phyloP scores from a whole-genome alignment of 2,113 vertebrate genomes.

The Gnathonemus longibarbis region DNA sequence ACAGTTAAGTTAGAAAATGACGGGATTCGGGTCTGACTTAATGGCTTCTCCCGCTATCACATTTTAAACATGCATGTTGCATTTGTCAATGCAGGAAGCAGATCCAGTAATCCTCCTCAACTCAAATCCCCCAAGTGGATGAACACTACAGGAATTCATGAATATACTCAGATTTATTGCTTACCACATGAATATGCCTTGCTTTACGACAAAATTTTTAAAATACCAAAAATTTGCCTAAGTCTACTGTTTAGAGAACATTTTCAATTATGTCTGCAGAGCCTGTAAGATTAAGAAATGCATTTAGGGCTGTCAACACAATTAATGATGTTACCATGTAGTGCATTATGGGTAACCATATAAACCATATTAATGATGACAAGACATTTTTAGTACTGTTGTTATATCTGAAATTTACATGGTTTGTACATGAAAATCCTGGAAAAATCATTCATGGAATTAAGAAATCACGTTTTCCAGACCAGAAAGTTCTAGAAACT shows the following conservation, averaged over 20 bases:
- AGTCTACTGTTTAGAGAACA: neutral
- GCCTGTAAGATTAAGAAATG: neutral
- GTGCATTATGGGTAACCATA: neutral
- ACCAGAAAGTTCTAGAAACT: too few species aligned
- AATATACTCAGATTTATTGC: neutral
- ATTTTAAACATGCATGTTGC: neutral
- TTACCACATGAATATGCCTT: neutral
- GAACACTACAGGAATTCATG: neutral
- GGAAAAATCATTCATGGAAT: too few species aligned
- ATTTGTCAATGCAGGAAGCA: neutral
- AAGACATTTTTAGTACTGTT: neutral
- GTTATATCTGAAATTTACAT: neutral
- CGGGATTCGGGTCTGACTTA: neutral
- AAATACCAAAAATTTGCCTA: neutral
- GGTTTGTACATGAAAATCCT: neutral
- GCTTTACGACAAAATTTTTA: neutral
- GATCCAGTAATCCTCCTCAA: conserved; percentile 7
- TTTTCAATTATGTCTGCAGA: neutral
- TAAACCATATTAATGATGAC: neutral
- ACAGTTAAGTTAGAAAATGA: neutral
- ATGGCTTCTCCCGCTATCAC: neutral
- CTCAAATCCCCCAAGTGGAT: neutral
- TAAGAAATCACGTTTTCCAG: too few species aligned
- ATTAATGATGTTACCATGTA: neutral
- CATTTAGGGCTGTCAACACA: neutral